Evolutionary conservation across 2,797 vertebrate species (phyloP), one percentile per base, ranked within the genome.

Genomic region (Enteromius mattozi): DNA sequence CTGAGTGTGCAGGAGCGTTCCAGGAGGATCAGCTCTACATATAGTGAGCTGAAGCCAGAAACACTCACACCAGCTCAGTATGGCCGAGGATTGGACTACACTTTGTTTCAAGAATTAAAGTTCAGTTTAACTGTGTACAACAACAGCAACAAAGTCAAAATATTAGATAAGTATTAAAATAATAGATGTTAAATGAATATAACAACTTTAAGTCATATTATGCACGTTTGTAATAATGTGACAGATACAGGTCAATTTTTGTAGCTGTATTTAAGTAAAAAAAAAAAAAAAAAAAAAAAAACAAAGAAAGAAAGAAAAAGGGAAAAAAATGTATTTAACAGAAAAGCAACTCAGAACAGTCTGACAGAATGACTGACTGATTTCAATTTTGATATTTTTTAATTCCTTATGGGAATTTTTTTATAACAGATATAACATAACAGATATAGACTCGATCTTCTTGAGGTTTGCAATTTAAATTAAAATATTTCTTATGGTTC

Each of bases 61-160:
- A 65, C 77, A 78, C 59, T 33, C 56, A 65, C 59, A 47, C 76
- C 13, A 14, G 3, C 37, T 80, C 45, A 80, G 65, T 6, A 37
- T 69, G 33, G 78, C 8, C 17, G 33, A 40, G 65, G 65, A 80
- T 80, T 69, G 6, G 33, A 80, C 47, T 24, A 19, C 33, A 27
- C 13, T 37, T 65, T 27, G 77, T 49, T 80, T 68, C 63, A 80
- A 80, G 13, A 54, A 54, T 69, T 69, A 19, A 80, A 80, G 78
- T 69, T 51, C 33, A 54, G 7, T 4, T 69, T 69, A 33, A 69
- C 13, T 24, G 14, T 51, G 45, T 3, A 68, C 45, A 49, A 17
- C 27, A 49, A 80, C 77, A 68, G 42, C 27, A 47, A 66, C 24
- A 49, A 66, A 21, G 66, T n/a, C 9, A 59, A n/a, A 59, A 24